Base-by-base conservation (phyloP, 64 coral and sea anemone genomes). In the Actinia tenebrosa region DNA sequence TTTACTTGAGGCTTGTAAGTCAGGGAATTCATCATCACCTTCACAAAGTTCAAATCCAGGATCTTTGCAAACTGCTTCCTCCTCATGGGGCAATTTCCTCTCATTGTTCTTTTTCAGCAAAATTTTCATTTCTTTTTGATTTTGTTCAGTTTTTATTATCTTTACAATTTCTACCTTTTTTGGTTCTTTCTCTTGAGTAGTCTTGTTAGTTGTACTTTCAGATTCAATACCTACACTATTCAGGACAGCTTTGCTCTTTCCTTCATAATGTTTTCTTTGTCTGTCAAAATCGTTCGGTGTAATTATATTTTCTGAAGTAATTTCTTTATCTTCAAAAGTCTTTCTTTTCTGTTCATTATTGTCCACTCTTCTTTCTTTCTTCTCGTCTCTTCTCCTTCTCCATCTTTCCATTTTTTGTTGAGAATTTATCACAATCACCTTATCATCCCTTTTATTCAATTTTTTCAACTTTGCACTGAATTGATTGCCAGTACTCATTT, bases 1-100 rank as follows among this genome's bases (percentile, higher is more conserved):
- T 60, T 53, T 68, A 26, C 59, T 42, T n/a, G 61, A 10, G 17
- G 30, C 44, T 59, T 64, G 26, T 25, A 91, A 87, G 52, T 87
- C 84, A 54, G 89, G 89, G 63, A 91, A 91, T 15, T 91, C 89
- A 8, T 86, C 69, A 75, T 42, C 69, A 75, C 25, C 83, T 91
- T 62, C 45, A 11, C 3, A 6, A 50, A 83, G 22, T 9, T 53
- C 80, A 52, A 58, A 58, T 47, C 19, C 54, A 52, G 45, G 45
- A 53, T 52, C 46, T 58, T 25, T 22, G 45, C 19, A 14, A 14
- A 53, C 23, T 30, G 80, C 53, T 19, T 53, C 19, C 20, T 83
- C 80, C 45, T 52, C 19, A 20, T 22, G 45, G 20, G 80, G 18
- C 15, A 7, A 14, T 14, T 50, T 83, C 2, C 43, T 53, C 0